phyloP scores from a whole-genome alignment of 2,797 vertebrate species.

The Diglossa cyanea region DNA sequence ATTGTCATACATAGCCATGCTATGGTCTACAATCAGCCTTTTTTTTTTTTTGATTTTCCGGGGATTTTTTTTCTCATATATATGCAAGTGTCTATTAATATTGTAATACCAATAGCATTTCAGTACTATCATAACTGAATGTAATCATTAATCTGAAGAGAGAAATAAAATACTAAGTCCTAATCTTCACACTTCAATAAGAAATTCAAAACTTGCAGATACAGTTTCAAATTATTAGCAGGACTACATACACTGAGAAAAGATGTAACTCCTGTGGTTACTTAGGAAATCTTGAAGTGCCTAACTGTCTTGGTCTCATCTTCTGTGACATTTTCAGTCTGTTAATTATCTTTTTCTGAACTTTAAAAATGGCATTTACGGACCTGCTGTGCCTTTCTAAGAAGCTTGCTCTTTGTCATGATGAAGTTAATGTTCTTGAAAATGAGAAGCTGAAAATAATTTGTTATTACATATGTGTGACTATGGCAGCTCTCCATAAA shows the following conservation, averaged over 20 bases:
- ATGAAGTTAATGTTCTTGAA: conserved; percentile 10
- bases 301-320: background rate
- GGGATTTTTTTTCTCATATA: background rate
- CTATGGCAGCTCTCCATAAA: background rate
- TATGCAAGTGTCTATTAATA: background rate
- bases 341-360: conserved; percentile 25
- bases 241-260: background rate
- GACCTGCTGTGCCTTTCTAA: background rate
- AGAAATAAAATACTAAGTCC: background rate
- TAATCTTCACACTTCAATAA: background rate
- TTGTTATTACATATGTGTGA: background rate
- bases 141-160: background rate
- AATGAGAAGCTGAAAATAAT: background rate
- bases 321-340: conserved; percentile 35
- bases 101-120: background rate
- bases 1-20: background rate
- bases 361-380: background rate
- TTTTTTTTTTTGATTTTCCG: background rate
- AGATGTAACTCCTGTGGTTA: background rate
- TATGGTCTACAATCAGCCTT: background rate
- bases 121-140: background rate
- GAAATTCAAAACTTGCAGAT: background rate
- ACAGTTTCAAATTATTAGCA: background rate
- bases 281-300: background rate
- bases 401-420: background rate